Conservation (phyloP, 2,888 invertebrate genomes). For the Folsomia manolachei region DNA sequence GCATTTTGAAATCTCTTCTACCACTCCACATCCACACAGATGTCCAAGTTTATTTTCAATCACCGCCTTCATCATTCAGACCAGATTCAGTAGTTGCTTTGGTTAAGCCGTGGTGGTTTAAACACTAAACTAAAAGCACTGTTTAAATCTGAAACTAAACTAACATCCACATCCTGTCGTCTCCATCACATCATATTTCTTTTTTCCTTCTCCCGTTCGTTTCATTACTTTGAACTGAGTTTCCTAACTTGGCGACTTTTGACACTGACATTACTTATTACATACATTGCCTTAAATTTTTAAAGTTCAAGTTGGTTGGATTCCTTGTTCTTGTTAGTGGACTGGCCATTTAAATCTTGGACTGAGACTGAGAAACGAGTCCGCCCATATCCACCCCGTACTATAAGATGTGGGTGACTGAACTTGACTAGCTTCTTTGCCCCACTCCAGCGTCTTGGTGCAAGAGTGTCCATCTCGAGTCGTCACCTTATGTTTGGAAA, state of each 20-base stretch:
- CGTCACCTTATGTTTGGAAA: too few relatives aligned
- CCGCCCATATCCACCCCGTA: not conserved
- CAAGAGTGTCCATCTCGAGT: too few relatives aligned
- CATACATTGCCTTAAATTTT: not conserved
- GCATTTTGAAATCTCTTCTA: not conserved
- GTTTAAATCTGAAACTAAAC: slow-evolving; percentile 1
- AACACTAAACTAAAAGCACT: too few relatives aligned
- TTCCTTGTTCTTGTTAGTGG: too few relatives aligned
- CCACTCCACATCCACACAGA: not conserved
- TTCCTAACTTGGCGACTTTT: not conserved
- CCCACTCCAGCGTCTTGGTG: too few relatives aligned
- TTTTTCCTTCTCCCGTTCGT: not conserved
- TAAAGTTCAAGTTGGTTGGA: too few relatives aligned
- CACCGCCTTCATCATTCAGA: slow-evolving; percentile 2
- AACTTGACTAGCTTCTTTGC: not conserved
- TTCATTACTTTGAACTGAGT: not conserved
- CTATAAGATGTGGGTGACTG: not conserved
- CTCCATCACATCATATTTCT: not conserved
- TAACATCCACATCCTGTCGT: slow-evolving; percentile 7
- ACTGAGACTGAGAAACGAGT: not conserved
- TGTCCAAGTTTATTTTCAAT: slow-evolving; percentile 9
- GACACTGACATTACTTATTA: not conserved
- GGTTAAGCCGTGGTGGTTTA: not conserved
- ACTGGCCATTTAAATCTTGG: not conserved
- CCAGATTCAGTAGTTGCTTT: not conserved